Evolutionary conservation across 2,888 invertebrate species (phyloP), one percentile per base, ranked within the genome.

Genomic region (Eurois occulta): DNA sequence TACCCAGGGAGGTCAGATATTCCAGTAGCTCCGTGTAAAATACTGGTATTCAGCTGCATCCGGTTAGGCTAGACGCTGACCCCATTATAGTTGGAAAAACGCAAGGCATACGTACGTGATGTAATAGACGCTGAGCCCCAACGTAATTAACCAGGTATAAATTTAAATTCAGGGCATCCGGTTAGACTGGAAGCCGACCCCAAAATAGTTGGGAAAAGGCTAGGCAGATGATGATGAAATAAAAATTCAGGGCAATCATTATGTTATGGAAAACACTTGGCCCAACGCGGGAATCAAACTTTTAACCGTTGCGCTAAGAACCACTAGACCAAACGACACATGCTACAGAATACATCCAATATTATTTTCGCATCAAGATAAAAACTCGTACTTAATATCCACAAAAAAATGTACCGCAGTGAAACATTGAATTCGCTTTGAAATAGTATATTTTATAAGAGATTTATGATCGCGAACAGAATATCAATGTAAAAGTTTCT

Each of bases 361-460:
- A 79, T 69, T 28, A 75, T 60, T 75, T 80, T 10, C 46, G 55
- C 16, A 68, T 64, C 41, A 46, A n/a, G 60, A 66, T 55, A 68
- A 68, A 77, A 81, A 35, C 16, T 41, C 24, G 3, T 3, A 24
- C 16, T 28, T 3, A 32, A 46, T 64, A 35, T 13, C 24, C 24
- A 3, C 1, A n/a, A 73, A 70, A 48, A 73, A 8, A 41, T 13
- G 2, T 35, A n/a, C n/a, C 32, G 16, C 48, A 55, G 32, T 70
- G 48, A 80, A 73, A 77, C 62, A 75, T 21, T 16, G 67, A 38
- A 64, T 43, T 35, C 48, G 16, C 46, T 74, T 77, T 84, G 70
- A 83, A 74, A 83, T 74, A 81, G 71, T 77, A 74, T 77, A 81
- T 71, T 80, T 84, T 62, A 28, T 46, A 32, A 68, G 64, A 77